phyloP scores from a whole-genome alignment of 2,888 invertebrate species.

The Sinhomidia bicolor region DNA sequence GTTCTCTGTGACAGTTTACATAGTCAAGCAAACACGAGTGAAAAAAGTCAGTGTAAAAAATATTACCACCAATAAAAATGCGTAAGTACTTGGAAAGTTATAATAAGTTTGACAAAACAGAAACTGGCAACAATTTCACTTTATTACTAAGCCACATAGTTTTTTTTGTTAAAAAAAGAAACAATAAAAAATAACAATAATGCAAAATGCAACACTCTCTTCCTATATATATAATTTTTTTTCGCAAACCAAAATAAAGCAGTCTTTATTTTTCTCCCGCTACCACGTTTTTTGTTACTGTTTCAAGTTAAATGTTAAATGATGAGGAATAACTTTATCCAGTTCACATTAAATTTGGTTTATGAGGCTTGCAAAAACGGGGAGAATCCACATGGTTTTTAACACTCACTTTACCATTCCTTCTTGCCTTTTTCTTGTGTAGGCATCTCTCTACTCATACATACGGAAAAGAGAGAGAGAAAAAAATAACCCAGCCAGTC shows the following conservation, averaged over 20 bases:
- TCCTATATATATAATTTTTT: conserved; percentile 21
- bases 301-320: conserved; percentile 75
- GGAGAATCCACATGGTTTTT: conserved; percentile 73
- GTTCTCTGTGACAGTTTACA: neutral
- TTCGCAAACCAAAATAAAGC: conserved; percentile 5
- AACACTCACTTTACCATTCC: conserved; percentile 71
- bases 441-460: neutral
- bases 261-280: neutral
- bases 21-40: neutral
- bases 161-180: conserved; percentile 26
- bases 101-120: neutral
- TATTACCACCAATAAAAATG: conserved; percentile 1
- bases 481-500: neutral
- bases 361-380: conserved; percentile 73
- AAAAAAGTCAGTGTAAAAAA: conserved; percentile 23
- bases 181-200: neutral
- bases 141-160: conserved; percentile 22
- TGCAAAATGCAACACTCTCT: conserved; percentile 28
- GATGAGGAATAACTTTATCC: conserved; percentile 78
- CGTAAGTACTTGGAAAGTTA: neutral
- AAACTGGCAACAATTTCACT: conserved; percentile 15
- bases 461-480: neutral
- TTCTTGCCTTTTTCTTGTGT: conserved; percentile 16
- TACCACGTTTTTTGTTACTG: neutral
- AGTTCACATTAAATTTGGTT: conserved; percentile 77